phyloP scores from a whole-genome alignment of 2,113 vertebrate species.

The Xiphophorus hellerii region DNA sequence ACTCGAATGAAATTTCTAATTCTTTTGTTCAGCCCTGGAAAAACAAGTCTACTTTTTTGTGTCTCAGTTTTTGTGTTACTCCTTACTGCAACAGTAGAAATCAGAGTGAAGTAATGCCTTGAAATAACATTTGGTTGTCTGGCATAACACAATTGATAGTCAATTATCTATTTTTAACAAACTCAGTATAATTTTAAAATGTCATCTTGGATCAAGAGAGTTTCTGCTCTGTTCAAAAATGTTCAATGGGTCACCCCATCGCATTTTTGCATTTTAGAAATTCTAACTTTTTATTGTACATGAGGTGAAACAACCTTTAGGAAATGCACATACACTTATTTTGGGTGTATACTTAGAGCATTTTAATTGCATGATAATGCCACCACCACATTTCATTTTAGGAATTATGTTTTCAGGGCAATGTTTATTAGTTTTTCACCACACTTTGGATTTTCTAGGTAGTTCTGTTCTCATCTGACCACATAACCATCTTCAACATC shows the following conservation, averaged over 20 bases:
- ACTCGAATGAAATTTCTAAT: neutral
- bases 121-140: neutral
- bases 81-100: neutral
- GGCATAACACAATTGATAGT: neutral
- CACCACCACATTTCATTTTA: neutral
- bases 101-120: neutral
- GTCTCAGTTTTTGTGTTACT: neutral
- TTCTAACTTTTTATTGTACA: neutral
- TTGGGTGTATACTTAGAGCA: neutral
- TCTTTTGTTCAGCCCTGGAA: neutral
- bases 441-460: too few relatives aligned
- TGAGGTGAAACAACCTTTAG: neutral
- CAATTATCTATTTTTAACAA: neutral
- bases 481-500: neutral
- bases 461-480: neutral
- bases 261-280: neutral
- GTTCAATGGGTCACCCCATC: neutral
- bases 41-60: neutral
- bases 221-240: neutral
- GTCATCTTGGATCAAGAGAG: neutral
- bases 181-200: neutral
- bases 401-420: neutral
- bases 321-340: neutral
- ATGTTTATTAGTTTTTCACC: neutral
- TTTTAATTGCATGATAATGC: neutral